phyloP scores from a whole-genome alignment of 2,113 vertebrate genomes.

The Pachypanchax playfairii region DNA sequence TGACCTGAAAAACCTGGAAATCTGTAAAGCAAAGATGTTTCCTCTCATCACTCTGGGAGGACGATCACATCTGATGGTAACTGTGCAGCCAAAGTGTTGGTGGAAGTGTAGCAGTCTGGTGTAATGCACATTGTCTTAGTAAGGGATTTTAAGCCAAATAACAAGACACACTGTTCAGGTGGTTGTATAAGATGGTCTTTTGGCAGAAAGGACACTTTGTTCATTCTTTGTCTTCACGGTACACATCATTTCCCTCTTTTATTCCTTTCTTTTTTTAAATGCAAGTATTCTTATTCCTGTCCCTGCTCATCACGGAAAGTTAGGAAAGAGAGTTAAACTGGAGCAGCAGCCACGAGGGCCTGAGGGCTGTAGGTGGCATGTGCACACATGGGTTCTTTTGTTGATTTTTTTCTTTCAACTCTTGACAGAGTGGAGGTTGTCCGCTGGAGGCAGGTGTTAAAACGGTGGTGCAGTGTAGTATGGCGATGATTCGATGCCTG shows the following conservation, averaged over 20 bases:
- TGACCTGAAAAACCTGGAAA: slow-evolving; percentile 39
- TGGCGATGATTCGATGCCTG: slow-evolving; percentile 13
- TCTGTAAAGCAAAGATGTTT: slow-evolving; percentile 38
- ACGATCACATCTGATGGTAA: slow-evolving; percentile 33
- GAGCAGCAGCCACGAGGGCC: slow-evolving; percentile 25
- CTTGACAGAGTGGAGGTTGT: slow-evolving; percentile 13
- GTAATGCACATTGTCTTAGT: neutral
- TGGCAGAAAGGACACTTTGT: neutral
- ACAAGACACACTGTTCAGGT: neutral
- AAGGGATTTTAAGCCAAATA: neutral
- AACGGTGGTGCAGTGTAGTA: slow-evolving; percentile 21
- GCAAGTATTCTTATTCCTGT: neutral
- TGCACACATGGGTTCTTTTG: slow-evolving; percentile 4
- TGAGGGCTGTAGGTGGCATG: slow-evolving; percentile 7
- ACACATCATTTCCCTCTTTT: slow-evolving; percentile 17
- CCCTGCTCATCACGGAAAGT: slow-evolving; percentile 11
- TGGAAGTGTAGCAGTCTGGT: slow-evolving; percentile 15
- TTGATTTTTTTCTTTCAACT: slow-evolving; percentile 6
- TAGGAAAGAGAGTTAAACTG: slow-evolving; percentile 18
- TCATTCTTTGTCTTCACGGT: slow-evolving; percentile 29
- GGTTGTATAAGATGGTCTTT: neutral
- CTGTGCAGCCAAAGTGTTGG: slow-evolving; percentile 44
- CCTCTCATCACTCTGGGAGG: slow-evolving; percentile 32
- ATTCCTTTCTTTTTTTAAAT: neutral
- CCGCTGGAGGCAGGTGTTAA: slow-evolving; percentile 37